Evolutionary conservation across 2,888 invertebrate genomes (phyloP).

Genomic region (Drosophila percnosoma): DNA sequence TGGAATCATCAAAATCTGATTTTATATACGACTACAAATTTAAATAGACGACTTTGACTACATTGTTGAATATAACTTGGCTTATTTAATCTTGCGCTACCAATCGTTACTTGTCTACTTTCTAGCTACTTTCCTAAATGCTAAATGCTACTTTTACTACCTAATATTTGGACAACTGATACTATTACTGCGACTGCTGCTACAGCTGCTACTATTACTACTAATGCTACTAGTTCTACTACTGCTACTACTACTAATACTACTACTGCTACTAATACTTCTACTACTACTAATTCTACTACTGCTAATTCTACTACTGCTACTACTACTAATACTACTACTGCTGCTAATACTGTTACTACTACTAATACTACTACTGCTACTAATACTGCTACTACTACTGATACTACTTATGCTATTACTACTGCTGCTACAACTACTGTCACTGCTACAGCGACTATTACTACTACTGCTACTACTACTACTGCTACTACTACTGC

Average conservation of each 20-base stretch:
- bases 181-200: neutral
- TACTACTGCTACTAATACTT: neutral
- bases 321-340: too few relatives aligned
- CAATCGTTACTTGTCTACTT: neutral
- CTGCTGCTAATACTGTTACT: too few relatives aligned
- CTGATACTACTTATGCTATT: too few relatives aligned
- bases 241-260: neutral
- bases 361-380: too few relatives aligned
- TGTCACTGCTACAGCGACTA: too few relatives aligned
- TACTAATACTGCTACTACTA: too few relatives aligned
- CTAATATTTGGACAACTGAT: neutral
- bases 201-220: neutral
- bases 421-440: too few relatives aligned
- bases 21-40: neutral
- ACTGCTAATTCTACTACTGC: accelerated
- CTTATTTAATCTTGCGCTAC: neutral
- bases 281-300: neutral
- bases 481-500: too few relatives aligned
- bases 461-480: too few relatives aligned
- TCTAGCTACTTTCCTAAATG: neutral
- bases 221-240: neutral
- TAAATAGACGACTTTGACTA: neutral
- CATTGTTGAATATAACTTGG: neutral
- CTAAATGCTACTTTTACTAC: neutral
- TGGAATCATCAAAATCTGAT: neutral